Conservation (phyloP, 30 jellyfish, hydroid and myxozoan species). For the Hydractinia echinata region DNA sequence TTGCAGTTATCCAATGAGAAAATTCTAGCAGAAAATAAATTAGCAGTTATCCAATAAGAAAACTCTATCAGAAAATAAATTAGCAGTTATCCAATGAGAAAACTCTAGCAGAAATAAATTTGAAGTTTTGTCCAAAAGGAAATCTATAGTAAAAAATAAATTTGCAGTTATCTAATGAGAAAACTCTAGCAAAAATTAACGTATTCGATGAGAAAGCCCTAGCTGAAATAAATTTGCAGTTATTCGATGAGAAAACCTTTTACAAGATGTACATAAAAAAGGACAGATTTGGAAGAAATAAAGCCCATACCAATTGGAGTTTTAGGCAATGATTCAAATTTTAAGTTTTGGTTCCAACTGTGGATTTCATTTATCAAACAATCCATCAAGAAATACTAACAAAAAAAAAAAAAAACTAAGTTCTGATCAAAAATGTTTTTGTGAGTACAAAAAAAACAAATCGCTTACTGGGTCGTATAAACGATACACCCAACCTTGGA, state of each 20-base stretch:
- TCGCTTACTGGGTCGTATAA: constrained; percentile 76
- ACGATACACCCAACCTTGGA: constrained; percentile 77
- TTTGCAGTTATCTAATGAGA: constrained; percentile 77
- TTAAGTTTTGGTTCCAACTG: constrained; percentile 67
- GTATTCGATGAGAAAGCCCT: no score
- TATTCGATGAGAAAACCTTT: constrained; percentile 62
- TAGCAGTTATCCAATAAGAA: no score
- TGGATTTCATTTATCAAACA: constrained; percentile 54
- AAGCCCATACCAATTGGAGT: constrained; percentile 72
- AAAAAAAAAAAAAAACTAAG: background rate
- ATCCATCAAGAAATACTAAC: constrained; percentile 67
- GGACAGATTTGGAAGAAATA: background rate
- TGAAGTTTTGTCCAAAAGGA: no score
- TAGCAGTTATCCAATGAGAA: no score
- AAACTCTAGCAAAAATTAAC: constrained; percentile 27
- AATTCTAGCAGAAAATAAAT: constrained; percentile 38
- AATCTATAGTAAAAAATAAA: constrained; percentile 53
- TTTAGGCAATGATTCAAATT: constrained; percentile 48
- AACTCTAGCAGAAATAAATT: no score
- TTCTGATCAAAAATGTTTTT: background rate
- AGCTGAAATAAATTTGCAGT: constrained; percentile 33
- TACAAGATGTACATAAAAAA: no score
- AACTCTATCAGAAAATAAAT: background rate
- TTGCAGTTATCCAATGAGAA: constrained; percentile 85
- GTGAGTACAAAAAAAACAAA: background rate